These are phyloP conservation scores for Thunnus thynnus DNA, from an alignment of 2,113 vertebrate genomes.

Conservation along the genomic window DNA sequence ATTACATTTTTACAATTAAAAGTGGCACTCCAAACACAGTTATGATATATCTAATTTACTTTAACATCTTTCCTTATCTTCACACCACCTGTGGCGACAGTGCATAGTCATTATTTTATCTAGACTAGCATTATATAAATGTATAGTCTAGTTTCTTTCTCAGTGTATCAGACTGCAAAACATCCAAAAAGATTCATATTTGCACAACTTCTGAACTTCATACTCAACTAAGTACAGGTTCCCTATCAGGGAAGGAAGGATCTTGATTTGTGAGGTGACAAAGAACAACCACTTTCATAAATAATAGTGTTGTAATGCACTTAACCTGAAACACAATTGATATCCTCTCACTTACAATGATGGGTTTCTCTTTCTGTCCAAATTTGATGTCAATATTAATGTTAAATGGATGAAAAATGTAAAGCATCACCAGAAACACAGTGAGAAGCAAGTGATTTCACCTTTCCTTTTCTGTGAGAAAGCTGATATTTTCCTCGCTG, in stretches of 20 bases:
- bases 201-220: background rate
- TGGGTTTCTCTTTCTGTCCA: background rate
- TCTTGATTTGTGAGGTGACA: background rate
- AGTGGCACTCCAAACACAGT: background rate
- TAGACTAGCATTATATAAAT: background rate
- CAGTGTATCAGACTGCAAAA: background rate
- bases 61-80: background rate
- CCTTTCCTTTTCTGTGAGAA: slow-evolving; percentile 11
- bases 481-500: slow-evolving; percentile 20
- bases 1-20: background rate
- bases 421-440: background rate
- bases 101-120: background rate
- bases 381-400: background rate
- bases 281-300: background rate
- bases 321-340: background rate
- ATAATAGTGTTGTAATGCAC: background rate
- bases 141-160: background rate
- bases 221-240: background rate
- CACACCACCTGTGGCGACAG: background rate
- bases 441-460: background rate
- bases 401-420: background rate
- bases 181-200: background rate
- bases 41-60: background rate
- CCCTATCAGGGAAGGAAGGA: background rate
- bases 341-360: background rate